These are phyloP conservation scores for Dermatophagoides farinae DNA, from an alignment of 1,140 invertebrate species.

Conservation along the genomic window DNA sequence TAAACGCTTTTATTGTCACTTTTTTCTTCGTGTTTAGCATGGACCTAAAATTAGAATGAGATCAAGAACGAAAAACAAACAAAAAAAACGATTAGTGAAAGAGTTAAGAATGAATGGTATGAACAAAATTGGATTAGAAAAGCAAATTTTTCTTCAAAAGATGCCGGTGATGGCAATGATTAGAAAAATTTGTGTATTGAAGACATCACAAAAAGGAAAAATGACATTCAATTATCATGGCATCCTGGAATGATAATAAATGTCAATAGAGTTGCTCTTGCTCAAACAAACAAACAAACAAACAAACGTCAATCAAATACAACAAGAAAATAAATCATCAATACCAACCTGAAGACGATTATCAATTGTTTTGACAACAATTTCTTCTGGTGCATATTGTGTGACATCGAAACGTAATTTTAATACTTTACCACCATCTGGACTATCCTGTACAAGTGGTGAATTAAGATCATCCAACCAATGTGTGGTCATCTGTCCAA, in stretches of 20 bases:
- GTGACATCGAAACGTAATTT: slow-evolving; percentile 83
- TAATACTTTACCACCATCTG: slow-evolving; percentile 49
- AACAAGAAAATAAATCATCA: not conserved
- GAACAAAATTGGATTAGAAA: too few relatives aligned
- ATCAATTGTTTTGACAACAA: slow-evolving; percentile 86
- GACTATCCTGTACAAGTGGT: slow-evolving; percentile 70
- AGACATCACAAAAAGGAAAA: too few relatives aligned
- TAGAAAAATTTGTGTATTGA: too few relatives aligned
- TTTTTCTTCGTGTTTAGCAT: slow-evolving; percentile 89
- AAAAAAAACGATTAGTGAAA: slow-evolving; percentile 6
- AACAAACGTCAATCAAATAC: not conserved
- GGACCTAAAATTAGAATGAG: slow-evolving; percentile 42
- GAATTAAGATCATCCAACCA: slow-evolving; percentile 63
- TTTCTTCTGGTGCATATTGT: slow-evolving; percentile 81
- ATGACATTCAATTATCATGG: too few relatives aligned
- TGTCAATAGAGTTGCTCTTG: too few relatives aligned
- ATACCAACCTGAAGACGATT: slow-evolving; percentile 75
- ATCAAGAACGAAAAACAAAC: slow-evolving; percentile 9
- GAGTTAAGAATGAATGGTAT: too few relatives aligned
- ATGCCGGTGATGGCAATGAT: too few relatives aligned
- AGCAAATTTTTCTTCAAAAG: too few relatives aligned
- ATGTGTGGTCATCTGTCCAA: slow-evolving; percentile 33
- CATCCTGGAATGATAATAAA: too few relatives aligned
- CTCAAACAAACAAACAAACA: too few relatives aligned
- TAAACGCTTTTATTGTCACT: slow-evolving; percentile 79